Evolutionary conservation across 2,888 invertebrate species (phyloP), one percentile per base, ranked within the genome.

Genomic region (Meteorus cinctellus): DNA sequence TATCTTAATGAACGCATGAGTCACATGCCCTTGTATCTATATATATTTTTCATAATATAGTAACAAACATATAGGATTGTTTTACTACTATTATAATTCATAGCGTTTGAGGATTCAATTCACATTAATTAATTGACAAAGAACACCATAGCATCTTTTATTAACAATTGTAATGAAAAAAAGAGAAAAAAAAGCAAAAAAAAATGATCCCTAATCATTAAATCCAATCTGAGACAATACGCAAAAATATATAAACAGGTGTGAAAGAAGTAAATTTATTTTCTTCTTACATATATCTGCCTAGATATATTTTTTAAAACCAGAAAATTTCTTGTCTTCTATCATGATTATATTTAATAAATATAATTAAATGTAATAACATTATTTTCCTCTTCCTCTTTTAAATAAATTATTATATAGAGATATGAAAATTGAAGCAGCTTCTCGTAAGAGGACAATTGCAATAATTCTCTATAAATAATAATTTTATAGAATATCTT

Each of bases 201-300:
- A 24, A 55, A 24, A 24, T 24, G n/a, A 55, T 8, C n/a, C 6
- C 55, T 8, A 19, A 55, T 55, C 19, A 55, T 55, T 55, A 55
- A 19, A 19, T n/a, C 55, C n/a, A 55, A 19, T 55, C 19, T 19
- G 55, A 55, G 55, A 55, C 55, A 55, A 19, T 19, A 55, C 19
- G 55, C 19, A 55, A 19, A 55, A 55, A 19, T 19, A 19, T 55
- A 55, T 55, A 55, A 55, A 55, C 55, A 55, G 55, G 55, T 55
- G 55, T 55, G 19, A 55, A 55, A 55, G 63, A 63, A 63, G 63
- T 63, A 34, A 63, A 63, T 63, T 63, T n/a, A 63, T 63, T 19
- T n/a, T 63, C 34, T 31, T 63, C 34, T 34, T 34, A 63, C 29
- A 66, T 66, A 24, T 12, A 45, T 66, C 36, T 24, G 41, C 19